These are phyloP conservation scores for Andrena cerasifolii DNA, from an alignment of 1,140 invertebrate species.

Conservation along the genomic window DNA sequence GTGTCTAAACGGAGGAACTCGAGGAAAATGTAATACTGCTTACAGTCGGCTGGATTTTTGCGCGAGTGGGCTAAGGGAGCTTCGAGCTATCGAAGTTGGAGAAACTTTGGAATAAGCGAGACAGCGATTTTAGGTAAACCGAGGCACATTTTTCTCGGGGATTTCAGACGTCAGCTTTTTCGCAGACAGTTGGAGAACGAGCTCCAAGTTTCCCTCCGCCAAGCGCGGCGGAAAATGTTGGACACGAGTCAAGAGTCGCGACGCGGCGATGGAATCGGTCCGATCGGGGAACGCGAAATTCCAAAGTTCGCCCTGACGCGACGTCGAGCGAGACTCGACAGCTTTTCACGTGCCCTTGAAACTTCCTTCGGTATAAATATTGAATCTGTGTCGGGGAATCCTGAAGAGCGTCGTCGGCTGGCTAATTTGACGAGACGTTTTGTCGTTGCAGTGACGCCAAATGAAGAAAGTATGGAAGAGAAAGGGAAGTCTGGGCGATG, in stretches of 20 bases:
- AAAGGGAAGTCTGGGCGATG: too few relatives aligned
- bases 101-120: background rate
- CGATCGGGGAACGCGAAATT: background rate
- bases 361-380: conserved; percentile 21
- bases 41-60: background rate
- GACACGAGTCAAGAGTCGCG: background rate
- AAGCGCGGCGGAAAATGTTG: background rate
- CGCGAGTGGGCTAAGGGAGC: background rate
- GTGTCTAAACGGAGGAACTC: too few relatives aligned
- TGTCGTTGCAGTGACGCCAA: background rate
- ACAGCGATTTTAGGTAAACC: background rate
- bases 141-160: background rate
- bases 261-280: background rate
- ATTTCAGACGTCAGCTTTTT: conserved; percentile 1
- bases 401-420: background rate
- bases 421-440: conserved; percentile 17
- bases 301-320: background rate
- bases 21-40: too few relatives aligned
- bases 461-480: background rate
- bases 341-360: background rate
- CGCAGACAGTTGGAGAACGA: background rate
- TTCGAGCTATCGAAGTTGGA: background rate
- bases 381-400: conserved; percentile 11
- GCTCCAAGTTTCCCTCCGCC: background rate
- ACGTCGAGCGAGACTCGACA: background rate